These are phyloP conservation scores for Campopleginae sp. DNA, from an alignment of 2,888 invertebrate species.

Conservation along the genomic window DNA sequence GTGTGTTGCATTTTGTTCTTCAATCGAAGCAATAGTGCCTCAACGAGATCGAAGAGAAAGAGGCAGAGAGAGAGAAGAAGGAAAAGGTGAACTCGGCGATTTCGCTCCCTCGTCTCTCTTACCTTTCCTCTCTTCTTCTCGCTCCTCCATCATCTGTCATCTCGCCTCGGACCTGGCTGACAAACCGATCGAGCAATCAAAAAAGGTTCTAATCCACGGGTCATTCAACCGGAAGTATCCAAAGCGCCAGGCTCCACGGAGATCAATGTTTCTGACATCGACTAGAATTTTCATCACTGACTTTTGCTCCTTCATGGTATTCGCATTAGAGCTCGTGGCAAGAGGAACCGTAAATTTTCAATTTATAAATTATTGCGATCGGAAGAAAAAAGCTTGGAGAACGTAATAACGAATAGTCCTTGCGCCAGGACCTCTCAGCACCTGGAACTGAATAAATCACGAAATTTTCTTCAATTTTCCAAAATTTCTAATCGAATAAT, in stretches of 20 bases:
- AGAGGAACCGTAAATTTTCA: neutral
- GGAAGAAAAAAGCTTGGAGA: too few relatives aligned
- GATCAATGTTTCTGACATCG: neutral
- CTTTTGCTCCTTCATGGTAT: neutral
- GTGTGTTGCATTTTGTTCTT: slow-evolving; percentile 59
- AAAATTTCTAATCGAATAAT: too few relatives aligned
- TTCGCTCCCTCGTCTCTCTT: slow-evolving; percentile 17
- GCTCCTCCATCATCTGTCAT: slow-evolving; percentile 8
- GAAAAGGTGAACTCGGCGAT: slow-evolving; percentile 26
- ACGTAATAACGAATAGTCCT: too few relatives aligned
- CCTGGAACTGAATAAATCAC: too few relatives aligned
- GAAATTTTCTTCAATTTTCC: too few relatives aligned
- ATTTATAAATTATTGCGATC: too few relatives aligned
- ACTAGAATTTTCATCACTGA: neutral
- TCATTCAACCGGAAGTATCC: slow-evolving; percentile 69
- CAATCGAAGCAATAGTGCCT: slow-evolving; percentile 76
- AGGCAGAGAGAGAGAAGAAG: neutral
- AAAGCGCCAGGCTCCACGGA: slow-evolving; percentile 3
- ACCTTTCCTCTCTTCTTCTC: slow-evolving; percentile 41
- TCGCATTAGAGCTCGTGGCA: neutral
- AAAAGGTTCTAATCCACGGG: slow-evolving; percentile 61
- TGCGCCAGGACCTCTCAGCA: too few relatives aligned
- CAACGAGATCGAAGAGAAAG: slow-evolving; percentile 52
- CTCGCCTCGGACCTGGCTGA: slow-evolving; percentile 5
- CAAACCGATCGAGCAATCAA: slow-evolving; percentile 47